Base-by-base conservation (phyloP, 1,140 invertebrate species). In the Heliothis virescens region DNA sequence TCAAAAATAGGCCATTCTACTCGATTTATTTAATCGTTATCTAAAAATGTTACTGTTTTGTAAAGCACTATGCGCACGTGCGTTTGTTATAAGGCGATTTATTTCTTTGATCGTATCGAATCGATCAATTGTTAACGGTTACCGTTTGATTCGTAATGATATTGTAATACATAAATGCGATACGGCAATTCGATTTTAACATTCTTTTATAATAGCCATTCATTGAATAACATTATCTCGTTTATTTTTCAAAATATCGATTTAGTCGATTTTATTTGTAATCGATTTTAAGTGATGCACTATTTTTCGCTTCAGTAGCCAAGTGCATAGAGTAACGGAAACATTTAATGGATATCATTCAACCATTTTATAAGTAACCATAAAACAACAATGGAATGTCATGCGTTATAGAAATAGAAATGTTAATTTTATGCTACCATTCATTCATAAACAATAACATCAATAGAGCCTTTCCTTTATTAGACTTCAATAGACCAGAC, bases 1-100 rank as follows among this genome's bases (percentile, higher is more conserved):
- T 60, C 69, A 80, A 80, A 78, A 55, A 78, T 78, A 83, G 79
- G n/a, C 55, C 78, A 83, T 80, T 62, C 67, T 53, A 60, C 48
- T 16, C 47, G 48, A 72, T 83, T 41, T 80, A 83, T 52, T 78
- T 80, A 83, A 83, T 80, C 65, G 72, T n/a, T 47, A 47, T 62
- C 50, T 80, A 81, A 81, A 77, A 83, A 62, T 83, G 81, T 79
- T 69, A 81, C 79, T 67, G 47, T 62, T 26, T 26, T 60, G 71
- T 85, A 67, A 82, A 76, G 76, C 63, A 34, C 29, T 52, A 60
- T 63, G 26, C 73, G 65, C 79, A 81, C 63, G n/a, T 62, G 47
- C 63, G 62, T 15, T 79, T 53, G 57, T 67, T 82, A 75, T 73
- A 53, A 76, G 62, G 69, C 63, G 75, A 59, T 80, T 77, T 59